Percentiles rank a stretch among this genome's conserved stretches.
Conservation (phyloP, 1,140 invertebrate genomes). For the Drosophila tristis region DNA sequence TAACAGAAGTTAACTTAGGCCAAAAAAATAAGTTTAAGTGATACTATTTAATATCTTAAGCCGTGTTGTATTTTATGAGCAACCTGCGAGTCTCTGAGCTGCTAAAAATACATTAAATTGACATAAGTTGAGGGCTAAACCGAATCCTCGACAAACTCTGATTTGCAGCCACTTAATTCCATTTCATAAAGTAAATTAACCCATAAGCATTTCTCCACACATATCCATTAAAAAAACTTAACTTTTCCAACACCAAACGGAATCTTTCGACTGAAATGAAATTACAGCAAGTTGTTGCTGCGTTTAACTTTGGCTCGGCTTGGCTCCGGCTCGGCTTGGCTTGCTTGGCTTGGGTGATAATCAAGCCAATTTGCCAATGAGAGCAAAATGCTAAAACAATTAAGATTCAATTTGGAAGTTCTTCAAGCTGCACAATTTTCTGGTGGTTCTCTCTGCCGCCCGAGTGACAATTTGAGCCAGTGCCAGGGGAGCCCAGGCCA, state of each 20-base stretch:
- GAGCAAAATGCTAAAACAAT: conserved; percentile 60
- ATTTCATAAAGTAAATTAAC: too few relatives aligned
- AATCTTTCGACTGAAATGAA: conserved; percentile 17
- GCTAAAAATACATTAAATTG: too few relatives aligned
- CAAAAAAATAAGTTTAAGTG: too few relatives aligned
- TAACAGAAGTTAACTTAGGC: too few relatives aligned
- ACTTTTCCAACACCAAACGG: neutral
- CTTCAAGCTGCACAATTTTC: conserved; percentile 54
- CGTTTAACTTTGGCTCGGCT: conserved; percentile 2
- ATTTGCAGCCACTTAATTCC: too few relatives aligned
- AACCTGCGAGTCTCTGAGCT: too few relatives aligned
- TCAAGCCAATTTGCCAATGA: conserved; percentile 55
- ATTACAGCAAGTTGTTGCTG: conserved; percentile 10
- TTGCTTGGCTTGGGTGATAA: conserved; percentile 12
- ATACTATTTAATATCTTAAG: too few relatives aligned
- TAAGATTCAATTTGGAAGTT: conserved; percentile 66
- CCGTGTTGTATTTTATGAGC: too few relatives aligned
- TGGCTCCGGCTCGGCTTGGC: too few relatives aligned
- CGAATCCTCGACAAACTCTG: too few relatives aligned
- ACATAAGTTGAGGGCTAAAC: too few relatives aligned
- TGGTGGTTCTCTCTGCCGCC: conserved; percentile 4
- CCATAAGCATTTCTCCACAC: too few relatives aligned
- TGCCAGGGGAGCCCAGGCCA: conserved; percentile 17
- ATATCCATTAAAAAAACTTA: conserved; percentile 11
- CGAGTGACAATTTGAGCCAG: conserved; percentile 41